phyloP scores from a whole-genome alignment of 2,113 vertebrate species.

The Casuarius casuarius region DNA sequence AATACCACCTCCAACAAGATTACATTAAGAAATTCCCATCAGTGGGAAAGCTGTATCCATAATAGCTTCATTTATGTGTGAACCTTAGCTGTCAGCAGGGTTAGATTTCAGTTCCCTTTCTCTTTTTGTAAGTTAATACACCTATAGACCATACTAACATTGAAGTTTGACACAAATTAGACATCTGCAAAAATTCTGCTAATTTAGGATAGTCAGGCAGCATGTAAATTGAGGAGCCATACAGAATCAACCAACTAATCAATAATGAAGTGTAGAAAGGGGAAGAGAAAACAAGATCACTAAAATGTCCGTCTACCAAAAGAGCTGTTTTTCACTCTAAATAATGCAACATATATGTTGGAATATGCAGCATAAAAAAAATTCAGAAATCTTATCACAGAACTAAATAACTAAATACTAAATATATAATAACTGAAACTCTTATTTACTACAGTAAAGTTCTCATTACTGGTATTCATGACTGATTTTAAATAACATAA shows the following conservation, averaged over 20 bases:
- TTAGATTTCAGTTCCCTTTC: not conserved
- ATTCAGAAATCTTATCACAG: not conserved
- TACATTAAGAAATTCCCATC: not conserved
- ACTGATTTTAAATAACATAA: not conserved
- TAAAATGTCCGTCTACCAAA: not conserved
- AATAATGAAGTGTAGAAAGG: not conserved
- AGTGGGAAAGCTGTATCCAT: no score
- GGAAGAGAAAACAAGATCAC: not conserved
- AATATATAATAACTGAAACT: not conserved
- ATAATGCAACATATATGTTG: not conserved
- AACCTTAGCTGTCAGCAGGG: not conserved
- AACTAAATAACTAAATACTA: no score
- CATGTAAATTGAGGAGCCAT: not conserved
- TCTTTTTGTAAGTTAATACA: not conserved
- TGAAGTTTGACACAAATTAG: not conserved
- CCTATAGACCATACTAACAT: not conserved
- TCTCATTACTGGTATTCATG: not conserved
- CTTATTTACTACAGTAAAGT: not conserved
- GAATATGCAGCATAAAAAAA: no score
- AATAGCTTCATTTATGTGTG: not conserved
- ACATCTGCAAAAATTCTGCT: not conserved
- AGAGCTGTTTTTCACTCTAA: not conserved
- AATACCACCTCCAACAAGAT: not conserved
- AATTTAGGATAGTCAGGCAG: not conserved
- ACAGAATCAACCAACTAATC: not conserved